Evolutionary conservation across 2,113 vertebrate species (phyloP), one percentile per base, ranked within the genome.

Genomic region (Albula glossodonta): DNA sequence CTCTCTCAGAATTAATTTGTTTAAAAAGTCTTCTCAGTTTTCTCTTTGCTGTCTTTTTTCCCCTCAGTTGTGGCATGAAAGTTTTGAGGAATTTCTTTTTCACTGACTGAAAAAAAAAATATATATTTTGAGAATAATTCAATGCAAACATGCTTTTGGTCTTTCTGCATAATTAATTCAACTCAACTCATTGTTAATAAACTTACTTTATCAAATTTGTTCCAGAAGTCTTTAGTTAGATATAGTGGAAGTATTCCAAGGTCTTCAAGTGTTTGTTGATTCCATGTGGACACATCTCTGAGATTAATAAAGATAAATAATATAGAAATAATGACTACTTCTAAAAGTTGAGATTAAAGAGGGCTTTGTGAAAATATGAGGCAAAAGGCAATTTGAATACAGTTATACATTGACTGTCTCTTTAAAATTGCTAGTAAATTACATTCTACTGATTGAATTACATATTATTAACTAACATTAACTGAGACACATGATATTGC

Each of bases 201-300:
- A 52, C 79, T 51, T 56, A 85, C 56, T 3, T 17, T 25, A 4
- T 0, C 25, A 41, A 91, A 88, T 52, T 12, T 3, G 5, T 1
- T 3, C 91, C 91, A 91, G 77, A 91, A 89, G 5, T 9, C 4
- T 9, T 66, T 1, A 12, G 84, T 85, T 53, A 91, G 78, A 83
- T 89, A 89, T 53, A 91, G 83, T 60, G 91, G 89, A 56, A 91
- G 85, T 83, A 77, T 79, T 51, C 81, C 85, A 25, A 91, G 84
- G 41, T 88, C 52, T 12, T 51, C 0, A 31, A 91, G 84, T 6
- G 91, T 91, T 70, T 83, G 66, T 31, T 15, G 80, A 82, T 84
- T 90, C 91, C 91, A 91, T 15, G 22, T 82, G 22, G 86, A 63
- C 19, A 79, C 5, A 19, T 22, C 70, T 11, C 60, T 90, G 48